These are phyloP conservation scores for Balaeniceps rex DNA, from an alignment of 2,113 vertebrate species.

Conservation along the genomic window DNA sequence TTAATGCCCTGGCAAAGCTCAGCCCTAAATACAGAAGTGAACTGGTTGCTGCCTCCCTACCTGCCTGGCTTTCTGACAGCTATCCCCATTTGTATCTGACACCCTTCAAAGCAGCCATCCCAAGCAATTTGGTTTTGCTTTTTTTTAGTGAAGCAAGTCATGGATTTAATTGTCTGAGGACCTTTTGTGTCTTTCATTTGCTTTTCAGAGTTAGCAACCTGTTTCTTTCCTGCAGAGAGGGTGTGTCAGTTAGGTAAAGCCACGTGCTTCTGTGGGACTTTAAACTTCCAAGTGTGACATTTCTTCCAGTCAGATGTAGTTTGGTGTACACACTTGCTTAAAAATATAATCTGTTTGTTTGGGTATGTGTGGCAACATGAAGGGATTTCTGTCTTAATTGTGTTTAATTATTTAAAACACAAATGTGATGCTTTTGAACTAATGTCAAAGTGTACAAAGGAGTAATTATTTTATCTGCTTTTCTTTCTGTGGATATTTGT, in stretches of 20 bases:
- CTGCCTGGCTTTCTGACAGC: not conserved
- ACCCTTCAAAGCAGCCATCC: not conserved
- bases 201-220: not conserved
- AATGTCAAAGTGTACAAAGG: not conserved
- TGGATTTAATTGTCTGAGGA: not conserved
- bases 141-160: not conserved
- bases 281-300: not conserved
- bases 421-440: not conserved
- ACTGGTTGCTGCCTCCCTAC: not conserved
- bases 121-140: not conserved
- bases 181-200: not conserved
- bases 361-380: not conserved
- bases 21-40: not conserved
- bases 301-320: not conserved
- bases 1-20: not conserved
- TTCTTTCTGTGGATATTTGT: not conserved
- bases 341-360: not conserved
- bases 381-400: not conserved
- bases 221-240: not conserved
- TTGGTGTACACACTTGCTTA: not conserved
- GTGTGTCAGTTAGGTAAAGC: not conserved
- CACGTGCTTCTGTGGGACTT: conserved; percentile 17
- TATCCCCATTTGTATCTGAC: accelerated
- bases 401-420: not conserved
- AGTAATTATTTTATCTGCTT: not conserved